Percentiles rank a stretch among this genome's conserved stretches.
These are phyloP conservation scores for Chaetodon trifascialis DNA, from an alignment of 2,113 vertebrate species.

Conservation along the genomic window DNA sequence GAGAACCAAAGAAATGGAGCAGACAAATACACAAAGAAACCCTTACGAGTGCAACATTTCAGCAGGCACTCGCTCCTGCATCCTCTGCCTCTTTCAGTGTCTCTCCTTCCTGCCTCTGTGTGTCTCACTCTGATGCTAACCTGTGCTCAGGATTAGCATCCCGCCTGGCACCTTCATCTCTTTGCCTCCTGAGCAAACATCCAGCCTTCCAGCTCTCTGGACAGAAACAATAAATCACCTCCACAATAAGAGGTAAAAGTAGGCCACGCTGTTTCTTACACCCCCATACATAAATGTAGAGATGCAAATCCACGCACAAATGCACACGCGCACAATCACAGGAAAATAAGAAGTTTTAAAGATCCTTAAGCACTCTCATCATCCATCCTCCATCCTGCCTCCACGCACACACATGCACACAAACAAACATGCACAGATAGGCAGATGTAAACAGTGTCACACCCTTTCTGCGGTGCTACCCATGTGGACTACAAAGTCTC, in stretches of 20 bases:
- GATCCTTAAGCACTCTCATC: slow-evolving; percentile 2
- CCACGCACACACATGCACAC: slow-evolving; percentile 12
- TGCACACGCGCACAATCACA: background rate
- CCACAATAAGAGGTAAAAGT: slow-evolving; percentile 43
- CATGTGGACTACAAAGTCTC: slow-evolving; percentile 36
- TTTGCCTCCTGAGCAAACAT: slow-evolving; percentile 20
- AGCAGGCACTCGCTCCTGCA: background rate
- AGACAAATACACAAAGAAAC: background rate
- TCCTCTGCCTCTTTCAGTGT: background rate
- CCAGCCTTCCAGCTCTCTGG: slow-evolving; percentile 15
- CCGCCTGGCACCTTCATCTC: slow-evolving; percentile 4
- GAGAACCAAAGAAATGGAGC: background rate
- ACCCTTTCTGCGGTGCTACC: slow-evolving; percentile 43
- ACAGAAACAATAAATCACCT: slow-evolving; percentile 58
- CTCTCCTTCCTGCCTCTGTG: background rate
- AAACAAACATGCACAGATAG: background rate
- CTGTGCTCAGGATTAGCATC: slow-evolving; percentile 27
- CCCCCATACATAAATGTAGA: slow-evolving; percentile 31
- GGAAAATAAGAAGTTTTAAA: slow-evolving; percentile 18
- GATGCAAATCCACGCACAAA: slow-evolving; percentile 43
- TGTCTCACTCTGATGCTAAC: slow-evolving; percentile 27
- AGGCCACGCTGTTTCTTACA: slow-evolving; percentile 43
- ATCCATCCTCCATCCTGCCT: background rate
- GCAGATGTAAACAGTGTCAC: slow-evolving; percentile 26
- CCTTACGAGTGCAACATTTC: background rate